Evolutionary conservation across 2,888 invertebrate species (phyloP).

Genomic region (Lasioglossum figueresi): DNA sequence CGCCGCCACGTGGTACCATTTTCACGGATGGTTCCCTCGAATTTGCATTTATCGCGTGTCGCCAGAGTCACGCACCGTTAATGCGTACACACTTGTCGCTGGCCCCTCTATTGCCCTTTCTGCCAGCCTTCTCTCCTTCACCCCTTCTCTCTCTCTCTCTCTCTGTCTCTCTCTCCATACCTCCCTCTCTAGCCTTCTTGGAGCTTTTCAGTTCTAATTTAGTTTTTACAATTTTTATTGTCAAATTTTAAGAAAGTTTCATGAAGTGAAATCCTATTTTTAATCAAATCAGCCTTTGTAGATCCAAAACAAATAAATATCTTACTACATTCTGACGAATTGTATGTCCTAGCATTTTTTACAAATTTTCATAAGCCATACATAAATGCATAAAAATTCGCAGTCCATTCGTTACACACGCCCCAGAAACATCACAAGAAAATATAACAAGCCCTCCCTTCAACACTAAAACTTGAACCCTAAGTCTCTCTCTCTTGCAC

Average conservation of each 20-base stretch:
- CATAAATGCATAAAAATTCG: too few relatives aligned
- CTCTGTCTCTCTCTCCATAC: not conserved
- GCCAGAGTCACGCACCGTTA: slow-evolving; percentile 72
- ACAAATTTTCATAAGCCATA: too few relatives aligned
- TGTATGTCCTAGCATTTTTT: too few relatives aligned
- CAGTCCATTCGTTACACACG: not conserved
- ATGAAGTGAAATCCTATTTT: too few relatives aligned
- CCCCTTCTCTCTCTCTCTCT: not conserved
- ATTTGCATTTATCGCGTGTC: slow-evolving; percentile 76
- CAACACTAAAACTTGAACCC: not conserved
- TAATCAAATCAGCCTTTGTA: too few relatives aligned
- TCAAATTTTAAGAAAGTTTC: too few relatives aligned
- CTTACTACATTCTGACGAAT: too few relatives aligned
- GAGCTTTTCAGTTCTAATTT: not conserved
- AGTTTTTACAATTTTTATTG: too few relatives aligned
- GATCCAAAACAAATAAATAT: too few relatives aligned
- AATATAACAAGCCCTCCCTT: not conserved
- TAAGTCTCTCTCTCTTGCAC: not conserved
- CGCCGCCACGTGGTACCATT: slow-evolving; percentile 74
- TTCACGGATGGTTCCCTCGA: slow-evolving; percentile 72
- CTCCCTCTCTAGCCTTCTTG: not conserved
- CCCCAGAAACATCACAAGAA: not conserved
- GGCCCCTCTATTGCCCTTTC: slow-evolving; percentile 17
- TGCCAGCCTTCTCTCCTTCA: not conserved
- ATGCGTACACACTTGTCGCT: slow-evolving; percentile 67